A percentile compares a stretch with the other conserved stretches of the same genome.
Evolutionary conservation across 2,888 invertebrate species (phyloP).

Genomic region (Sabatieria punctata): DNA sequence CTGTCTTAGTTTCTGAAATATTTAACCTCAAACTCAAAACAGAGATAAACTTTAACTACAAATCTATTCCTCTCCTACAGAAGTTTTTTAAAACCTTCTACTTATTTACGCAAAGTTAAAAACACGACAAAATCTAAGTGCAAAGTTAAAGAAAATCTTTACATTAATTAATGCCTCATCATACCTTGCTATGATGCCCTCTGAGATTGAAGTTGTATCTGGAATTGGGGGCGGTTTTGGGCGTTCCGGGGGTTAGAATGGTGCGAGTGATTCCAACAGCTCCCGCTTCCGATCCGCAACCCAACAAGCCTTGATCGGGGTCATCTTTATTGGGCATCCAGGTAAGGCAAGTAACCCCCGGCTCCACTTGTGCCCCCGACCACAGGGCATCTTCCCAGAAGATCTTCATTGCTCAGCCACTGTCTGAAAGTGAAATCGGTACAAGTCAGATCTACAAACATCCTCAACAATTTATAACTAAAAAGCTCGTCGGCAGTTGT

Average conservation of each 20-base stretch:
- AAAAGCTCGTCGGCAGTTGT: too few relatives aligned
- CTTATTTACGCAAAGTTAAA: neutral
- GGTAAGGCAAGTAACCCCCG: slow-evolving; percentile 14
- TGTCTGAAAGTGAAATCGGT: too few relatives aligned
- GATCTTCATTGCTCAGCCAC: slow-evolving; percentile 17
- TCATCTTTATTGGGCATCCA: slow-evolving; percentile 13
- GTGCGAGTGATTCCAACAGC: slow-evolving; percentile 27
- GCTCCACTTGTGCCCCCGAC: slow-evolving; percentile 25
- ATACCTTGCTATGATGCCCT: slow-evolving; percentile 83
- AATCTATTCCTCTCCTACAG: too few relatives aligned
- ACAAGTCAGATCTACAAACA: too few relatives aligned
- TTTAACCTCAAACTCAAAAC: too few relatives aligned
- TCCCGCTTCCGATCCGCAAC: slow-evolving; percentile 23
- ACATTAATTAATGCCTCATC: slow-evolving; percentile 9
- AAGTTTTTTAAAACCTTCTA: too few relatives aligned
- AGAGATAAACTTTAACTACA: too few relatives aligned
- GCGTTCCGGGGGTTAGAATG: slow-evolving; percentile 13
- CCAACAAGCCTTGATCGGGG: slow-evolving; percentile 14
- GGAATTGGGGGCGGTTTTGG: slow-evolving; percentile 57
- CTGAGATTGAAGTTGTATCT: slow-evolving; percentile 72
- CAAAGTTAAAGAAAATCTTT: too few relatives aligned
- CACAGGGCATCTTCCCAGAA: slow-evolving; percentile 25
- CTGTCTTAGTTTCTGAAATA: too few relatives aligned
- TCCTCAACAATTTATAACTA: too few relatives aligned
- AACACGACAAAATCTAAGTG: neutral